Conservation (phyloP, 1,140 invertebrate genomes). For the Drosophila bipectinata region DNA sequence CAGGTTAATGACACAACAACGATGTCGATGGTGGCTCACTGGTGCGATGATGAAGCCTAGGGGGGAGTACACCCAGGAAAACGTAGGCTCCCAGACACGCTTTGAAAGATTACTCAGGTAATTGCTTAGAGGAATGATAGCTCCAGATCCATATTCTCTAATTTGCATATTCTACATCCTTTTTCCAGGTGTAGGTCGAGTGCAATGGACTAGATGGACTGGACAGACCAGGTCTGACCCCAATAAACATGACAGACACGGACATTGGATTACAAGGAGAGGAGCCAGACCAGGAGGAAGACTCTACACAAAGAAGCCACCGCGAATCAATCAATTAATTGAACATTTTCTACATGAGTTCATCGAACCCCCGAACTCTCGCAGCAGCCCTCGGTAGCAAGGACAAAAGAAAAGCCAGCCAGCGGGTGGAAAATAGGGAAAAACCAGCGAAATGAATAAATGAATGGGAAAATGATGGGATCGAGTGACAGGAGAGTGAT, state of each 20-base stretch:
- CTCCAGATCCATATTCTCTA: not conserved
- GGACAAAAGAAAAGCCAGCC: conserved; percentile 33
- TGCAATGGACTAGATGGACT: conserved; percentile 59
- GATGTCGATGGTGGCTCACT: conserved; percentile 10
- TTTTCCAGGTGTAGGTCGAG: conserved; percentile 24
- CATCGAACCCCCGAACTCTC: conserved; percentile 63
- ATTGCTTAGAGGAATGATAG: not conserved
- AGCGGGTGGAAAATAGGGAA: conserved; percentile 20
- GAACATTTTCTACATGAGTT: conserved; percentile 72
- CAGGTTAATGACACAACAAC: conserved; percentile 74
- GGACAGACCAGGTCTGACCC: conserved; percentile 55
- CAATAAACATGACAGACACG: conserved; percentile 64
- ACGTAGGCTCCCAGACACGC: not conserved
- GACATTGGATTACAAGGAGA: conserved; percentile 48
- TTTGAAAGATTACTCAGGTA: not conserved
- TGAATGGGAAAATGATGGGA: conserved; percentile 50
- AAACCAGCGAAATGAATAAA: conserved; percentile 51
- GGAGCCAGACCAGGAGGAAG: not conserved
- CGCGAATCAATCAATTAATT: conserved; percentile 79
- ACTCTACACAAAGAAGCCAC: conserved; percentile 36
- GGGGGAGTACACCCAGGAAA: conserved; percentile 31
- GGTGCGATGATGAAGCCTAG: conserved; percentile 41
- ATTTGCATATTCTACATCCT: not conserved
- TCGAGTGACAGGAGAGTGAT: conserved; percentile 31
- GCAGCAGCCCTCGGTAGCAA: conserved; percentile 16